A percentile compares a stretch with the other conserved stretches of the same genome.
Evolutionary conservation across 2,797 vertebrate species (phyloP).

Genomic region (Poeciliopsis turneri): DNA sequence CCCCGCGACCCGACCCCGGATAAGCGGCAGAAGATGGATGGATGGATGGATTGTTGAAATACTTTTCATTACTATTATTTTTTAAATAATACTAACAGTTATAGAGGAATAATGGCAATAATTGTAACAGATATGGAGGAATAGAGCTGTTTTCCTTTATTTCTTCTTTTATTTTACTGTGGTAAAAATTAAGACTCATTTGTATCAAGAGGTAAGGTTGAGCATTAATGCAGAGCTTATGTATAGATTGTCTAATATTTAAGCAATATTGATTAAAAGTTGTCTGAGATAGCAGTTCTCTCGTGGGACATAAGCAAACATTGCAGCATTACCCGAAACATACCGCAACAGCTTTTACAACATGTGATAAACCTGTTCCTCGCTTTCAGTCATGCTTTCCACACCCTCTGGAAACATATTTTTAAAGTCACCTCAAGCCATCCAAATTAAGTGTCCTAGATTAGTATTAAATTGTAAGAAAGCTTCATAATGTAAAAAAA

Average conservation of each 20-base stretch:
- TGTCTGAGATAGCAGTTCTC: too few relatives aligned
- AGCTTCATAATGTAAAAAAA: background rate
- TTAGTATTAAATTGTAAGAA: background rate
- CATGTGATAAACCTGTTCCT: background rate
- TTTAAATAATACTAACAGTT: background rate
- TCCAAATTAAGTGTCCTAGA: background rate
- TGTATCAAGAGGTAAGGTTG: background rate
- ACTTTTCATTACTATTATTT: background rate
- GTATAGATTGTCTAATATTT: background rate
- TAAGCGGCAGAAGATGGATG: too few relatives aligned
- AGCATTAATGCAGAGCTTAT: background rate
- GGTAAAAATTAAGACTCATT: background rate
- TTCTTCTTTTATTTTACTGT: background rate
- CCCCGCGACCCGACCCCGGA: too few relatives aligned
- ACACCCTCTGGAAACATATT: slow-evolving; percentile 29
- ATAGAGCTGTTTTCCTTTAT: background rate
- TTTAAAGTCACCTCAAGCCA: background rate
- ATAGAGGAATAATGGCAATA: too few relatives aligned
- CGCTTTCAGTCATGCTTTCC: background rate
- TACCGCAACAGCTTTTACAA: background rate
- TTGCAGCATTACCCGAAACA: background rate
- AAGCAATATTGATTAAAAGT: background rate
- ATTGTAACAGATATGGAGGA: too few relatives aligned
- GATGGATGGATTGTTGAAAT: background rate
- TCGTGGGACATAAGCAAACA: background rate